These are phyloP conservation scores for Bombus fervidus DNA, from an alignment of 1,140 invertebrate genomes.

Conservation along the genomic window DNA sequence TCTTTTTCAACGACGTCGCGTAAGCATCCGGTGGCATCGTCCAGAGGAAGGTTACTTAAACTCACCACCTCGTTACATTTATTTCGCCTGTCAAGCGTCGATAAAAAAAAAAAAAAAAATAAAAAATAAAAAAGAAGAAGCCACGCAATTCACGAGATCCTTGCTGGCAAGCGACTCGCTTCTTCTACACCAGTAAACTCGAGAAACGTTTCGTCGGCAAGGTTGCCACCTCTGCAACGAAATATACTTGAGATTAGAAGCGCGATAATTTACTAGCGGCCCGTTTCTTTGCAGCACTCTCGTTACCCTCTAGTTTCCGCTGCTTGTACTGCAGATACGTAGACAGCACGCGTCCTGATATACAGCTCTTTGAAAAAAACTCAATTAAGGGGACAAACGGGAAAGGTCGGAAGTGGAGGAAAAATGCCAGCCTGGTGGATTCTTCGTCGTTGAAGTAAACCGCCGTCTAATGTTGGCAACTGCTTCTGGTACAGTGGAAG, in stretches of 20 bases:
- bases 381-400: constrained; percentile 68
- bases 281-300: constrained; percentile 49
- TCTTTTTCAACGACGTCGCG: not conserved
- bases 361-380: constrained; percentile 58
- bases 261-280: constrained; percentile 60
- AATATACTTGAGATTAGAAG: constrained; percentile 64
- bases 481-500: not conserved
- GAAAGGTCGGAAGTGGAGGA: constrained; percentile 48
- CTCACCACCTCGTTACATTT: constrained; percentile 23
- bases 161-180: not conserved
- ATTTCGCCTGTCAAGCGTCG: constrained; percentile 5
- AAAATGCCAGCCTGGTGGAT: constrained; percentile 41
- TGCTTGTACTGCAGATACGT: constrained; percentile 15
- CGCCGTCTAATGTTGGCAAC: constrained; percentile 32
- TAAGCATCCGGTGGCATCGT: not conserved
- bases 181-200: not conserved
- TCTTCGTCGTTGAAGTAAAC: constrained; percentile 1
- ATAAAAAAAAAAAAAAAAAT: not conserved
- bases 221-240: constrained; percentile 20
- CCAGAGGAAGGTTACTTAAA: constrained; percentile 1
- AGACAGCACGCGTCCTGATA: constrained; percentile 39
- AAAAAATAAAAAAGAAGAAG: not conserved
- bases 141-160: constrained; percentile 7
- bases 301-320: constrained; percentile 27
- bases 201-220: constrained; percentile 17